Base-by-base conservation (phyloP, 37 sponge, comb jelly and placozoan species). In the Haliclona indistincta region DNA sequence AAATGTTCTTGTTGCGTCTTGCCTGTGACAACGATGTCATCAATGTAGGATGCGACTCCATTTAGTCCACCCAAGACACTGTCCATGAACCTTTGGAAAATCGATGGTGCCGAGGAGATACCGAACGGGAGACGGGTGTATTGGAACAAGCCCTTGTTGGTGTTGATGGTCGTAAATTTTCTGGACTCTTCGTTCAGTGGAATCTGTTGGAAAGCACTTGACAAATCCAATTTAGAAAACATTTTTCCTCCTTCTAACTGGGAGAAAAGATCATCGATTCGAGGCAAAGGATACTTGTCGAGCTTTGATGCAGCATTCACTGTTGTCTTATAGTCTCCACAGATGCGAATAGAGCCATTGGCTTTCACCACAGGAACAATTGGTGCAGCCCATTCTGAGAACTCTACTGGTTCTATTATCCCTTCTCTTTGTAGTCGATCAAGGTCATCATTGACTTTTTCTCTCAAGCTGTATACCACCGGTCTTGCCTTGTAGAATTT, bases 301-400 rank as follows among this genome's bases (percentile, higher is more conserved):
- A 64, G 35, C 43, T 63, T 61, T 11, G 69, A 25, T 10, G 39
- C 62, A 13, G 51, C 61, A 39, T 79, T 80, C 19, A 73, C 63
- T 33, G 87, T 86, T 20, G 65, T 23, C 61, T 79, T 80, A 64
- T 68, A 73, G 29, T 86, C 75, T 4, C 81, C 63, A 54, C 80
- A 86, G 19, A 86, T 33, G 49, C 81, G 39, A 19, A 79, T 38
- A 15, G 37, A 35, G 2, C 75, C 70, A 42, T 86, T 64, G 20
- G 58, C 40, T 32, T 79, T 86, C 20, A 62, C 19, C 38, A 86
- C 80, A 30, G 80, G 75, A 22, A 79, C 87, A 67, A 86, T 73
- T 3, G 87, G 75, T 20, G 87, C 67, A 38, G 80, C 87, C 80
- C 87, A 79, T n/a, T 86, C 80, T 23, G 67, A 65, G 43, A 67